These are phyloP conservation scores for Ornithoptera priamus DNA, from an alignment of 2,888 invertebrate species.

Conservation along the genomic window DNA sequence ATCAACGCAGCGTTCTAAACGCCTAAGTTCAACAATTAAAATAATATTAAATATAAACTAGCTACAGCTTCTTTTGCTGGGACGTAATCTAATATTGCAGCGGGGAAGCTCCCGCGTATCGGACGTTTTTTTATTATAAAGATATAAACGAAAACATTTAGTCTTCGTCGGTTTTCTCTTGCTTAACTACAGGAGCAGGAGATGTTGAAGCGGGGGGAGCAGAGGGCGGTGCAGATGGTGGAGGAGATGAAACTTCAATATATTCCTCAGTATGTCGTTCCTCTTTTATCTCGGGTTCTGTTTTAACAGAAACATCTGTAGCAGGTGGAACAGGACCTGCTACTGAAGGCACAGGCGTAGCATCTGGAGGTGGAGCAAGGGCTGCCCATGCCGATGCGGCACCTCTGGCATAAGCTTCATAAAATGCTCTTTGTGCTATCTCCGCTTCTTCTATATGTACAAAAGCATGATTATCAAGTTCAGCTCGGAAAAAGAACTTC, in stretches of 20 bases:
- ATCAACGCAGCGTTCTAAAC: constrained; percentile 71
- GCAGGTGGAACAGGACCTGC: constrained; percentile 40
- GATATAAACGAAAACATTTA: constrained; percentile 39
- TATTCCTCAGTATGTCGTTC: constrained; percentile 71
- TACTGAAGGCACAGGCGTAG: constrained; percentile 35
- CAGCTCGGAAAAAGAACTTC: constrained; percentile 94
- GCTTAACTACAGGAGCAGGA: constrained; percentile 58
- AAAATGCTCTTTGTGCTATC: constrained; percentile 72
- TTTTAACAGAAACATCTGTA: constrained; percentile 53
- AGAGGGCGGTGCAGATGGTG: constrained; percentile 48
- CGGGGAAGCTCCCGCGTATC: constrained; percentile 59
- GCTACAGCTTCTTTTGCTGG: constrained; percentile 59
- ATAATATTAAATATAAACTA: constrained; percentile 57
- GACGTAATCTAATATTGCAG: constrained; percentile 79
- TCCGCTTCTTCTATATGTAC: constrained; percentile 79
- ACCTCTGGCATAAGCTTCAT: constrained; percentile 71
- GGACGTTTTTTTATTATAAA: constrained; percentile 61
- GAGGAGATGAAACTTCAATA: constrained; percentile 73
- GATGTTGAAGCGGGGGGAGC: constrained; percentile 41
- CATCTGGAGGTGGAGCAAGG: constrained; percentile 56
- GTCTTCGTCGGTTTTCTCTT: constrained; percentile 69
- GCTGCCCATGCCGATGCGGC: constrained; percentile 73
- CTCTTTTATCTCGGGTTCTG: constrained; percentile 70
- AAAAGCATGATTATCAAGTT: constrained; percentile 91
- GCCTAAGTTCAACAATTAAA: constrained; percentile 63